Percentiles rank a stretch among this genome's conserved stretches.
These are phyloP conservation scores for Carcina quercana DNA, from an alignment of 2,888 invertebrate species.

Conservation along the genomic window DNA sequence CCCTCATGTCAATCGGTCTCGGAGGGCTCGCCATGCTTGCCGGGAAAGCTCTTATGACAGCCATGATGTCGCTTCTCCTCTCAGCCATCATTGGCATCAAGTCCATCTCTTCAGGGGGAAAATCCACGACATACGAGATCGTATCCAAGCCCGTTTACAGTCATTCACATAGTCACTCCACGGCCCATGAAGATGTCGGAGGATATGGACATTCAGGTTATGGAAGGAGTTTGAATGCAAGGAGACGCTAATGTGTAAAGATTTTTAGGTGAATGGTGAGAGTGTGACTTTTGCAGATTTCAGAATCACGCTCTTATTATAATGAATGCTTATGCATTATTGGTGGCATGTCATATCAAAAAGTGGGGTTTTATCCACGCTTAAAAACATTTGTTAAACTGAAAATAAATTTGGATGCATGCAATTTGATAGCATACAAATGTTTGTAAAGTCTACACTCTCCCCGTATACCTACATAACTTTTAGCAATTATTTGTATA, in stretches of 20 bases:
- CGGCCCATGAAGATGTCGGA: constrained; percentile 74
- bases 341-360: too few relatives aligned
- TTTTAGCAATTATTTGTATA: too few relatives aligned
- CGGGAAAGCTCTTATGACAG: constrained; percentile 89
- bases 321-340: too few relatives aligned
- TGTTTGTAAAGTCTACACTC: too few relatives aligned
- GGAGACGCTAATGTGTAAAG: constrained; percentile 34
- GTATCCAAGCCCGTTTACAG: constrained; percentile 87
- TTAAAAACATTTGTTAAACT: too few relatives aligned
- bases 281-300: too few relatives aligned
- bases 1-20: constrained; percentile 81
- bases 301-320: too few relatives aligned
- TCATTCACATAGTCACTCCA: constrained; percentile 76
- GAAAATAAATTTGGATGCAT: too few relatives aligned
- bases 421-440: too few relatives aligned
- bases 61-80: constrained; percentile 84
- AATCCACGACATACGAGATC: constrained; percentile 88
- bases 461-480: too few relatives aligned
- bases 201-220: constrained; percentile 73
- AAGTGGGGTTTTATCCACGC: too few relatives aligned
- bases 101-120: constrained; percentile 79
- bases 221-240: constrained; percentile 50
- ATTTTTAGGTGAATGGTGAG: too few relatives aligned
- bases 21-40: constrained; percentile 85
- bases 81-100: constrained; percentile 86